Conservation (phyloP, 2,797 vertebrate genomes). For the Tokudaia muenninki region DNA sequence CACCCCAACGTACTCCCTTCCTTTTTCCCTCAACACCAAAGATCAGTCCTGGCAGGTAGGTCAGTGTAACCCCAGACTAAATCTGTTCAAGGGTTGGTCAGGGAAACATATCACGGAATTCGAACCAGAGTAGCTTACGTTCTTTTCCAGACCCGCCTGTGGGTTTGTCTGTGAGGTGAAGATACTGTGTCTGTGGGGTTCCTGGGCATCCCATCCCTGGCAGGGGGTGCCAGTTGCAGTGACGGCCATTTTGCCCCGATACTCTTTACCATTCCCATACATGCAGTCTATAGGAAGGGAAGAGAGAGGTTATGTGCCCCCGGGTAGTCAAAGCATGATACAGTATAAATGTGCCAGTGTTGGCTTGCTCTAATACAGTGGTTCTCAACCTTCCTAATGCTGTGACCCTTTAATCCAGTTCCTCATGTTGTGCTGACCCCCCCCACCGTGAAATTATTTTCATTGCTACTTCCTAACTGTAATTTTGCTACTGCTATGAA, state of each 20-base stretch:
- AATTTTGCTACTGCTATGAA: not conserved
- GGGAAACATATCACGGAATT: not conserved
- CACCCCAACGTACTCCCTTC: not conserved
- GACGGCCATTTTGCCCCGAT: slow-evolving; percentile 92
- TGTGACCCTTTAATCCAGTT: not conserved
- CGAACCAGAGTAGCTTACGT: slow-evolving; percentile 88
- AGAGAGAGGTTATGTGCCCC: too few relatives aligned
- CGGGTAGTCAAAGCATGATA: fast-evolving
- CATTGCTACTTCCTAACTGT: not conserved
- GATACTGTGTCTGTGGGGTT: slow-evolving; percentile 91
- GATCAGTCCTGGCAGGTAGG: too few relatives aligned
- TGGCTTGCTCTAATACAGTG: not conserved
- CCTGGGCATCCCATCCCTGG: slow-evolving; percentile 93
- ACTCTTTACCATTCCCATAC: slow-evolving; percentile 88
- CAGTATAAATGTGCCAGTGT: fast-evolving
- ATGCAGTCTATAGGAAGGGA: slow-evolving; percentile 91
- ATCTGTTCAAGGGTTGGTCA: not conserved
- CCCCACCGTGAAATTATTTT: not conserved
- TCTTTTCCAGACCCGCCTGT: slow-evolving; percentile 91
- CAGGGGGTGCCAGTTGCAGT: slow-evolving; percentile 91
- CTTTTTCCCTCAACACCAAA: too few relatives aligned
- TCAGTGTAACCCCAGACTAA: not conserved
- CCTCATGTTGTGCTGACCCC: too few relatives aligned
- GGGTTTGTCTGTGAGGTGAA: slow-evolving; percentile 92
- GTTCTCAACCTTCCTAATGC: too few relatives aligned